phyloP scores from a whole-genome alignment of 2,113 vertebrate species.

The Aphelocoma coerulescens region DNA sequence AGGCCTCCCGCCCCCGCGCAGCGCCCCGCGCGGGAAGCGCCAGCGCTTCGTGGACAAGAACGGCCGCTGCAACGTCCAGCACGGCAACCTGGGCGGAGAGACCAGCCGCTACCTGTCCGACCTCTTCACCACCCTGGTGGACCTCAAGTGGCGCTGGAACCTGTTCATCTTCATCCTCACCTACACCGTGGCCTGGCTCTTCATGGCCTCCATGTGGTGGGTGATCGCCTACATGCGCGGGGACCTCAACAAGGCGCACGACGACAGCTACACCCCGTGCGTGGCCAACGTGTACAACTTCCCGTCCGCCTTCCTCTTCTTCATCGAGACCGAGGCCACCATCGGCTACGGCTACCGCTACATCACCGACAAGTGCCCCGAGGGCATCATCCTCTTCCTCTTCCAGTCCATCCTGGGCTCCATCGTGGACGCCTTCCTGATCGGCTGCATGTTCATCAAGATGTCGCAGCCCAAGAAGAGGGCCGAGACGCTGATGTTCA shows the following conservation, averaged over 20 bases:
- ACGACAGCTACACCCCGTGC: slow-evolving; percentile 94
- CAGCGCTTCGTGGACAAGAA: slow-evolving; percentile 99
- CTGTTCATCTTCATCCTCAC: slow-evolving; percentile 98
- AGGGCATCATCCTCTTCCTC: slow-evolving; percentile 97
- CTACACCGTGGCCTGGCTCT: slow-evolving; percentile 98
- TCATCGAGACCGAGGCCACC: slow-evolving; percentile 97
- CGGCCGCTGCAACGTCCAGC: slow-evolving; percentile 97
- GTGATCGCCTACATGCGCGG: slow-evolving; percentile 94
- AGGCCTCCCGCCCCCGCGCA: slow-evolving; percentile 72
- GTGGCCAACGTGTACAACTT: slow-evolving; percentile 99
- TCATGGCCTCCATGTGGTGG: slow-evolving; percentile 99
- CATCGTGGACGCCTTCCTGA: slow-evolving; percentile 96
- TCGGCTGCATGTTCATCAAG: slow-evolving; percentile 99
- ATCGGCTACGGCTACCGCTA: slow-evolving; percentile 98
- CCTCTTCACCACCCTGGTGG: slow-evolving; percentile 96
- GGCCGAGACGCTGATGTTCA: slow-evolving; percentile 98
- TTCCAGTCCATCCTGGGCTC: slow-evolving; percentile 98
- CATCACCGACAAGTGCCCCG: slow-evolving; percentile 94
- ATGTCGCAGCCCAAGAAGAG: slow-evolving; percentile 99
- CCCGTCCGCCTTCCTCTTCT: slow-evolving; percentile 97
- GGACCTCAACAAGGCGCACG: slow-evolving; percentile 90
- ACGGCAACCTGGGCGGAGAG: slow-evolving; percentile 97
- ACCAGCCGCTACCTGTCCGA: slow-evolving; percentile 97
- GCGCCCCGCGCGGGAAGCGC: slow-evolving; percentile 84
- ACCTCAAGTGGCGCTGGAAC: slow-evolving; percentile 99